Percentiles rank a stretch among this genome's conserved stretches.
Conservation (phyloP, 2,888 invertebrate genomes). For the Caenorhabditis drosophilae region DNA sequence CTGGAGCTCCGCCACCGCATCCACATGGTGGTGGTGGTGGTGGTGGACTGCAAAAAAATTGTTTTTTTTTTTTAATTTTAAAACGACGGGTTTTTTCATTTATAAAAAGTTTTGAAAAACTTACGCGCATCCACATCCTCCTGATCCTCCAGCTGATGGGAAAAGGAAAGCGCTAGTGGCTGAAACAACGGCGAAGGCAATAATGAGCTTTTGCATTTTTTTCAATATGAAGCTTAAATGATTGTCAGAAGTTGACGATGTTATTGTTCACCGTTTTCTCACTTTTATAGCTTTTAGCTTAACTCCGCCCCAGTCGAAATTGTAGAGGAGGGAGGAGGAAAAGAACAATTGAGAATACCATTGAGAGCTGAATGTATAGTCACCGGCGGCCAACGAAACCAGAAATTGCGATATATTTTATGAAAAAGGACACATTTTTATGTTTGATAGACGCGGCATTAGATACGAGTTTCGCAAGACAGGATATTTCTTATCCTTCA, state of each 20-base stretch:
- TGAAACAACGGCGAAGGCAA: slow-evolving; percentile 37
- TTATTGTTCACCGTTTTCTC: slow-evolving; percentile 5
- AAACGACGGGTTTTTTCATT: not conserved
- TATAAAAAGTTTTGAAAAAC: slow-evolving; percentile 3
- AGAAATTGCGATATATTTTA: slow-evolving; percentile 16
- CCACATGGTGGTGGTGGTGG: slow-evolving; percentile 48
- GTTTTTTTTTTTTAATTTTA: not conserved
- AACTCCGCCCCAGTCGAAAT: not conserved
- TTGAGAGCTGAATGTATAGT: not conserved
- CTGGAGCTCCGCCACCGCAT: slow-evolving; percentile 39
- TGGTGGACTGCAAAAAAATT: slow-evolving; percentile 35
- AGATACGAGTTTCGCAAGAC: not conserved
- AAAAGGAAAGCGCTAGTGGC: slow-evolving; percentile 37
- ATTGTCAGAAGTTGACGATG: slow-evolving; percentile 13
- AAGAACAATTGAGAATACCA: too few relatives aligned
- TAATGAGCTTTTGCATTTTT: slow-evolving; percentile 41
- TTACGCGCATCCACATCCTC: slow-evolving; percentile 47
- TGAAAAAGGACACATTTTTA: too few relatives aligned
- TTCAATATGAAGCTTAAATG: slow-evolving; percentile 5
- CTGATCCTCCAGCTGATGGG: slow-evolving; percentile 32
- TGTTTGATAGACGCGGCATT: too few relatives aligned
- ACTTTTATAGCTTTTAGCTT: not conserved
- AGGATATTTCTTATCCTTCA: not conserved
- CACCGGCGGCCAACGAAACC: slow-evolving; percentile 13
- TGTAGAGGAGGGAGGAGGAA: too few relatives aligned